Evolutionary conservation across 2,888 invertebrate species (phyloP).

Genomic region (Ormyrus nitidulus): DNA sequence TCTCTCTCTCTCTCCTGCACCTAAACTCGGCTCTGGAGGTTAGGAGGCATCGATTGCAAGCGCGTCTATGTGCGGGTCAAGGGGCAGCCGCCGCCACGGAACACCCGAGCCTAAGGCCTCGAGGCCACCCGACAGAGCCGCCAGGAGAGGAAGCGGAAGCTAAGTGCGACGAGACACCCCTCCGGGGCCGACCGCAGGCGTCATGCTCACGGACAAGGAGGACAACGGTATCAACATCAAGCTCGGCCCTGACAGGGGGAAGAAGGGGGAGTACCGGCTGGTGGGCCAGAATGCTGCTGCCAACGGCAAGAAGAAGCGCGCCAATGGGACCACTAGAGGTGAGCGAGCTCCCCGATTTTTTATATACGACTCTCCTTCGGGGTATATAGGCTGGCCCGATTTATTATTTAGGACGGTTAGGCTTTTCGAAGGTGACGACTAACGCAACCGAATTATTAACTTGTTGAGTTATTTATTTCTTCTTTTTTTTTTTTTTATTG

Average conservation of each 20-base stretch:
- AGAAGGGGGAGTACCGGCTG: slow-evolving; percentile 66
- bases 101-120: not conserved
- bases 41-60: too few relatives aligned
- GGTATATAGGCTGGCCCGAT: too few relatives aligned
- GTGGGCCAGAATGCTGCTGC: slow-evolving; percentile 57
- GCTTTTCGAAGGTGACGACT: too few relatives aligned
- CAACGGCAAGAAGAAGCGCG: slow-evolving; percentile 53
- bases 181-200: slow-evolving; percentile 46
- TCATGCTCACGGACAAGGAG: slow-evolving; percentile 69
- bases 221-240: slow-evolving; percentile 73
- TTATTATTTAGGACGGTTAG: too few relatives aligned
- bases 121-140: not conserved
- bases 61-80: slow-evolving; percentile 20
- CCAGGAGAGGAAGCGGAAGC: slow-evolving; percentile 8
- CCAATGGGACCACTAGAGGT: slow-evolving; percentile 66
- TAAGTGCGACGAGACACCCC: not conserved
- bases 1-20: too few relatives aligned
- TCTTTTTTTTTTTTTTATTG: too few relatives aligned
- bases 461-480: too few relatives aligned
- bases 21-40: too few relatives aligned
- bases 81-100: not conserved
- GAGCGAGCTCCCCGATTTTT: slow-evolving; percentile 1
- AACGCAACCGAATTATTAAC: too few relatives aligned
- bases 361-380: too few relatives aligned
- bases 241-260: slow-evolving; percentile 65